A percentile compares a stretch with the other conserved stretches of the same genome.
Evolutionary conservation across 2,113 vertebrate species (phyloP).

Genomic region (Nymphicus hollandicus): DNA sequence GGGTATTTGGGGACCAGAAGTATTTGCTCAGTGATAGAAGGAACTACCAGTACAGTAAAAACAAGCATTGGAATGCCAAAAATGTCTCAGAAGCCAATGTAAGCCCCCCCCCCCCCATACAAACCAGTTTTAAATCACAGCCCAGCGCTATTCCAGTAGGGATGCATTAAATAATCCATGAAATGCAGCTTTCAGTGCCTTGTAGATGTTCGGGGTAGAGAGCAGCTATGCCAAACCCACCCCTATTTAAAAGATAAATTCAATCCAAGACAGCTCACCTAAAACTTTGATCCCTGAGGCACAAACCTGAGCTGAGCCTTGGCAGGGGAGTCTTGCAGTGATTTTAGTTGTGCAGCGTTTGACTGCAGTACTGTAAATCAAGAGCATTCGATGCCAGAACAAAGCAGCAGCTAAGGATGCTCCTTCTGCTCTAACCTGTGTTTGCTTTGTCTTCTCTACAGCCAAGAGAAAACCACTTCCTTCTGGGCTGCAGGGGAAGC

Average conservation of each 20-base stretch:
- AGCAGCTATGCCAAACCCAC: background rate
- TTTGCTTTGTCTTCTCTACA: background rate
- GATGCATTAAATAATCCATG: background rate
- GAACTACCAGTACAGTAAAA: background rate
- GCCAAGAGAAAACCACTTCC: background rate
- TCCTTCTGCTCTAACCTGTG: background rate
- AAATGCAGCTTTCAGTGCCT: background rate
- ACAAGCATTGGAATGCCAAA: background rate
- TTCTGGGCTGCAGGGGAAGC: background rate
- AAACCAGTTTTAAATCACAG: background rate
- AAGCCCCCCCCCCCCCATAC: background rate
- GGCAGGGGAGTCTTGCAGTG: background rate
- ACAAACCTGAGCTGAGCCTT: background rate
- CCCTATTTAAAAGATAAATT: background rate
- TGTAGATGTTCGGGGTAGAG: background rate
- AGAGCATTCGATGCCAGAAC: background rate
- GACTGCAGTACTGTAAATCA: background rate
- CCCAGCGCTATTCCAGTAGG: background rate
- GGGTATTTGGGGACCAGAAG: background rate
- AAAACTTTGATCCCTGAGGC: background rate
- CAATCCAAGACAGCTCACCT: background rate
- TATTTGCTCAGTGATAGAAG: background rate
- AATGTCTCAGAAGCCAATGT: background rate
- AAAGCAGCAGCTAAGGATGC: background rate
- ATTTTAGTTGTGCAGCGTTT: rapidly evolving